Evolutionary conservation across 2,797 vertebrate species (phyloP), one percentile per base, ranked within the genome.

Genomic region (Hoplostethus atlanticus): DNA sequence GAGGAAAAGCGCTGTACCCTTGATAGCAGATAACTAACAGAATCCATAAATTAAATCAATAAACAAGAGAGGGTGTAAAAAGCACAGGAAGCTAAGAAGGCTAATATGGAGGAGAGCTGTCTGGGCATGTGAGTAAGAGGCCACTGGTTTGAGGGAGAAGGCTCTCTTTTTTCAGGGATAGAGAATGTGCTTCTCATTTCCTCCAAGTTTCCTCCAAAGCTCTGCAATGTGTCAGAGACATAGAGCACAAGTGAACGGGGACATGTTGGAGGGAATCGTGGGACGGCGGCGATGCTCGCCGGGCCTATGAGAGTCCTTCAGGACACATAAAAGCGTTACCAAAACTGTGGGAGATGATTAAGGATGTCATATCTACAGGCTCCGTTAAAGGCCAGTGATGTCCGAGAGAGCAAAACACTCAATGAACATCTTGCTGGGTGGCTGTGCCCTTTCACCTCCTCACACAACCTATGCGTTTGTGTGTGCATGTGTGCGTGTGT

Each of bases 41-140:
- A 89, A 91, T 90, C 86, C 84, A 92, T 90, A 87, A 90, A 91
- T 90, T 56, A 81, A 86, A 92, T 90, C 87, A 81, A 89, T 90
- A 89, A 89, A 89, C 85, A 88, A 79, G 76, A 79, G 81, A 88
- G 85, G 84, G 86, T 87, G 87, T 89, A 89, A 86, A 91, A 87
- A 79, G 83, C 85, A 91, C 90, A 93, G 91, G 85, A 92, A 93
- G 78, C 84, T 64, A 83, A 73, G 74, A 21, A 36, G 52, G 86
- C 80, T 76, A 83, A 89, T 83, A 71, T 21, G 54, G 64, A 68
- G 80, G 21, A 21, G 85, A 86, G 77, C 61, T 65, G 64, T 78
- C 80, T 87, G 76, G 80, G 60, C 40, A 54, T 10, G 13, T 36
- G 73, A 71, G 71, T 36, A 66, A 77, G 57, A 77, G 76, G 61